Evolutionary conservation across 2,888 invertebrate genomes (phyloP).

Genomic region (Strigamia transsilvanica): DNA sequence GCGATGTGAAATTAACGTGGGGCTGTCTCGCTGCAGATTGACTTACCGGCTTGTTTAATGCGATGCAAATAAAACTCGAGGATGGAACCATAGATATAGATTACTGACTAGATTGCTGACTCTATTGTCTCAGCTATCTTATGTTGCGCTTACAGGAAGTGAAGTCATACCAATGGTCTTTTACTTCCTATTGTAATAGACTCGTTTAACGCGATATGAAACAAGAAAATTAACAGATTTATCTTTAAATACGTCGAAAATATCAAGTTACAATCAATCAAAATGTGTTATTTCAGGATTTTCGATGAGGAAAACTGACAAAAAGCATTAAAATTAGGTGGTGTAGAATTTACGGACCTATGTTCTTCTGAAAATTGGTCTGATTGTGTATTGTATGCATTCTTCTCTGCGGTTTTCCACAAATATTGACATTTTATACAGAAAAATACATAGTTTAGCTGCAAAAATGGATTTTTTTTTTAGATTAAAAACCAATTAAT

Average conservation of each 20-base stretch:
- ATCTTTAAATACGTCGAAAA: constrained; percentile 58
- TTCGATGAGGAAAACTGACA: constrained; percentile 65
- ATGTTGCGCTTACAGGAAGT: too few species aligned
- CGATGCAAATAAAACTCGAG: not conserved
- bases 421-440: constrained; percentile 66
- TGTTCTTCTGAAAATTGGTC: constrained; percentile 94
- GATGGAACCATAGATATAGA: too few species aligned
- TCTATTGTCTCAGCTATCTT: too few species aligned
- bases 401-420: constrained; percentile 96
- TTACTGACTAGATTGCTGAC: too few species aligned
- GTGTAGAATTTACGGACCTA: constrained; percentile 98
- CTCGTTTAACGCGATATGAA: too few species aligned
- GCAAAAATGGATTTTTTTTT: too few species aligned
- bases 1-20: constrained; percentile 7
- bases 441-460: too few species aligned
- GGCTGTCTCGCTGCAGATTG: constrained; percentile 10
- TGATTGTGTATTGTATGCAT: constrained; percentile 97
- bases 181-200: too few species aligned
- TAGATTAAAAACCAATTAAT: too few species aligned
- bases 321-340: constrained; percentile 85
- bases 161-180: too few species aligned
- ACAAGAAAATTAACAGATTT: constrained; percentile 95
- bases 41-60: not conserved
- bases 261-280: too few species aligned
- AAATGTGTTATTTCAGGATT: constrained; percentile 62